These are phyloP conservation scores for Heteropelma amictum DNA, from an alignment of 2,888 invertebrate genomes.

Conservation along the genomic window DNA sequence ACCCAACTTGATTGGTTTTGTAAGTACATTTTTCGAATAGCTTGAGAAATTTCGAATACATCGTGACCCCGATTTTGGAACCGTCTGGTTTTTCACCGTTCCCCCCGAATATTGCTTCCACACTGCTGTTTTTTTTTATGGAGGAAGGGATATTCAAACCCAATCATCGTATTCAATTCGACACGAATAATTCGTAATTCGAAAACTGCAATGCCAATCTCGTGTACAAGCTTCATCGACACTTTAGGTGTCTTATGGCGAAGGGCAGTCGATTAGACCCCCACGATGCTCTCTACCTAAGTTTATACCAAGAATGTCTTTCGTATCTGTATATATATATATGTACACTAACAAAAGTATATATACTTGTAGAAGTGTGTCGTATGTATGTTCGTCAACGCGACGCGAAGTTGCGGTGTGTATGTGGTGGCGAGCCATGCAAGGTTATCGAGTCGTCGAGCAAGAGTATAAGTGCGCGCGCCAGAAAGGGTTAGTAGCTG, in stretches of 20 bases:
- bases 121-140: too few species aligned
- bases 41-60: too few species aligned
- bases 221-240: conserved; percentile 68
- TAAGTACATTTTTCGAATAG: too few species aligned
- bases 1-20: too few species aligned
- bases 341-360: too few species aligned
- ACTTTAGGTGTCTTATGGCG: conserved; percentile 50
- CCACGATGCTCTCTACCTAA: conserved; percentile 45
- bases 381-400: background rate
- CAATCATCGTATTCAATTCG: too few species aligned
- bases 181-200: too few species aligned
- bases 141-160: too few species aligned
- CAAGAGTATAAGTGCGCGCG: conserved; percentile 57
- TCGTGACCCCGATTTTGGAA: too few species aligned
- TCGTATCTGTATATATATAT: conserved; percentile 45
- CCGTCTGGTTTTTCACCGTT: too few species aligned
- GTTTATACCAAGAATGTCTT: conserved; percentile 38
- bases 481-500: conserved; percentile 68
- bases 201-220: conserved; percentile 9
- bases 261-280: conserved; percentile 38
- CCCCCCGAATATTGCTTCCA: too few species aligned
- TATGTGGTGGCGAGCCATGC: conserved; percentile 50
- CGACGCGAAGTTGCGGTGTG: background rate
- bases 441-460: conserved; percentile 62
- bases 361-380: too few species aligned